Percentiles rank a stretch among this genome's conserved stretches.
phyloP scores from a whole-genome alignment of 2,797 vertebrate genomes.

The Coranthus polyacanthus region DNA sequence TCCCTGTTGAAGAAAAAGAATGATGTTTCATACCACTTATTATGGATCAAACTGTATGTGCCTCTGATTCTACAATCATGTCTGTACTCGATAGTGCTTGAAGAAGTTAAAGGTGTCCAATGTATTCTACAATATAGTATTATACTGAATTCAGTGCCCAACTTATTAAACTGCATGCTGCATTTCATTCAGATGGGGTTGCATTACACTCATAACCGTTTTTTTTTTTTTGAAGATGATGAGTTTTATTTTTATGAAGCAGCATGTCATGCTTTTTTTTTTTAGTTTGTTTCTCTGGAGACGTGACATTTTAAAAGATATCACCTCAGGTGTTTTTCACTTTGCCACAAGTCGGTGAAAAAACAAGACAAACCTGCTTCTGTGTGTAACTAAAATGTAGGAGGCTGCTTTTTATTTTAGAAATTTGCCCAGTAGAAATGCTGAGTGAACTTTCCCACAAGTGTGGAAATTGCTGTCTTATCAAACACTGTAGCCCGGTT shows the following conservation, averaged over 20 bases:
- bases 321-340: conserved; percentile 72
- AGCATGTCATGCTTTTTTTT: conserved; percentile 55
- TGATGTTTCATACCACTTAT: conserved; percentile 60
- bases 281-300: conserved; percentile 26
- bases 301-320: conserved; percentile 28
- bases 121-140: conserved; percentile 69
- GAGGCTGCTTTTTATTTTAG: conserved; percentile 17
- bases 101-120: conserved; percentile 59
- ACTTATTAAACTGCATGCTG: conserved; percentile 71
- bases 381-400: conserved; percentile 29
- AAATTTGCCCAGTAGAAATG: conserved; percentile 32
- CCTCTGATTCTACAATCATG: conserved; percentile 79
- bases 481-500: conserved; percentile 40
- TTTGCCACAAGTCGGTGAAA: conserved; percentile 48
- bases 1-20: conserved; percentile 70
- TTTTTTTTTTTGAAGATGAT: conserved; percentile 25
- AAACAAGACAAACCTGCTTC: conserved; percentile 33
- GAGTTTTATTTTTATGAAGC: conserved; percentile 45
- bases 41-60: conserved; percentile 76
- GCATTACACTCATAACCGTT: conserved; percentile 38
- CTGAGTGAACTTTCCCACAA: conserved; percentile 29
- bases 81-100: conserved; percentile 74
- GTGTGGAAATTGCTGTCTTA: conserved; percentile 41
- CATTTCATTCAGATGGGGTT: conserved; percentile 59
- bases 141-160: conserved; percentile 62